Base-by-base conservation (phyloP, 2,113 vertebrate species). In the Centropristis striata region DNA sequence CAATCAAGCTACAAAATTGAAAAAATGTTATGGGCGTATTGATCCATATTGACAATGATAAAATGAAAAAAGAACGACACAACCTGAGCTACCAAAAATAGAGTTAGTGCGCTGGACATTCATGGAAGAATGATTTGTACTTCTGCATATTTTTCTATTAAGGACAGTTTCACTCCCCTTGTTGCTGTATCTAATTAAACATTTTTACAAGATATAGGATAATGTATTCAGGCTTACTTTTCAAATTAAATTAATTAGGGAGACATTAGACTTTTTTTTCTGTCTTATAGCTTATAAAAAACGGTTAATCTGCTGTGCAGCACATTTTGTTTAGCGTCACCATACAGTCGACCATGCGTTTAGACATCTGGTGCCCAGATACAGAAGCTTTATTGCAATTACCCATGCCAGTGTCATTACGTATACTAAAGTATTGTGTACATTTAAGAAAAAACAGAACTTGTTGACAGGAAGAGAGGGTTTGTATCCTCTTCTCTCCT, bases 301-400 rank as follows among this genome's bases (percentile, higher is more conserved):
- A 49, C 12, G 42, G 15, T 8, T 8, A 14, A 44, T 47, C 20
- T 51, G 28, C 41, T 20, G 28, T 21, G 27, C 20, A 39, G 61
- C 18, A 60, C 16, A 54, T 73, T 55, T 55, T 73, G 3, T 77
- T 76, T 11, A 57, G 60, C 42, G 8, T 41, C n/a, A 55, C 2
- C 54, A 49, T 53, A 36, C n/a, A 58, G n/a, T 39, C 13, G 0
- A 61, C 20, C 58, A 57, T 65, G 16, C 10, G 36, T 44, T 73
- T n/a, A 20, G 66, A 68, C 61, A 80, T 72, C 58, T 75, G 61
- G 7, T 76, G 28, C 65, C 70, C 21, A 6, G 12, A 61, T 23
- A 59, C 39, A 4, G 1, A 68, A 54, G 7, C 13, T 20, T 37
- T 13, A 36, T 60, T 60, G 73, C 46, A 36, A 66, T 49, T 9